Conservation (phyloP, 2,888 invertebrate species). For the Eupithecia subfuscata region DNA sequence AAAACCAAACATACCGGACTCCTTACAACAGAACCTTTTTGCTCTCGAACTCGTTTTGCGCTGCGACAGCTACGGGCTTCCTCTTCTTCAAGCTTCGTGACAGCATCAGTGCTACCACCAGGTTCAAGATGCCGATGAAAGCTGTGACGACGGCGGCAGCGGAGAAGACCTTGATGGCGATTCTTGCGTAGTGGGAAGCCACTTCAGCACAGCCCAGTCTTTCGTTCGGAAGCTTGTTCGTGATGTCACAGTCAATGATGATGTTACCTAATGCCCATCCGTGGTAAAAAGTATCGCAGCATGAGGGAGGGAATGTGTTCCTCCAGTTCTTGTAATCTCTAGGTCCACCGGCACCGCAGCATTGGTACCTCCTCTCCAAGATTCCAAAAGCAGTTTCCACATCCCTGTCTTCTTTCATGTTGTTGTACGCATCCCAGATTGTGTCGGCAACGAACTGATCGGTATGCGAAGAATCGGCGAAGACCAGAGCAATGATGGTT, state of each 20-base stretch:
- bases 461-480: constrained; percentile 66
- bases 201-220: constrained; percentile 73
- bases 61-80: constrained; percentile 55
- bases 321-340: constrained; percentile 75
- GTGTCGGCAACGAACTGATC: constrained; percentile 73
- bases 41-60: constrained; percentile 68
- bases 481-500: constrained; percentile 64
- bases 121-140: constrained; percentile 60
- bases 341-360: constrained; percentile 74
- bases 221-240: constrained; percentile 75
- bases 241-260: constrained; percentile 69
- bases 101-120: constrained; percentile 58
- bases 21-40: constrained; percentile 59
- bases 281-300: constrained; percentile 75
- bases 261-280: constrained; percentile 68
- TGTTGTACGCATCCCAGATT: constrained; percentile 72
- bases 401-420: constrained; percentile 61
- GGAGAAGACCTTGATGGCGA: constrained; percentile 65
- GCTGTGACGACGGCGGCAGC: constrained; percentile 64
- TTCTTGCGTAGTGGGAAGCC: constrained; percentile 67
- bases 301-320: constrained; percentile 69
- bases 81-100: constrained; percentile 57
- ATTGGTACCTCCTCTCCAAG: constrained; percentile 71
- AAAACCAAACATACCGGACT: constrained; percentile 15
- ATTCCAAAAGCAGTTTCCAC: constrained; percentile 60